Conservation (phyloP, 2,888 invertebrate genomes). For the Drosophila pseudotalamancana region DNA sequence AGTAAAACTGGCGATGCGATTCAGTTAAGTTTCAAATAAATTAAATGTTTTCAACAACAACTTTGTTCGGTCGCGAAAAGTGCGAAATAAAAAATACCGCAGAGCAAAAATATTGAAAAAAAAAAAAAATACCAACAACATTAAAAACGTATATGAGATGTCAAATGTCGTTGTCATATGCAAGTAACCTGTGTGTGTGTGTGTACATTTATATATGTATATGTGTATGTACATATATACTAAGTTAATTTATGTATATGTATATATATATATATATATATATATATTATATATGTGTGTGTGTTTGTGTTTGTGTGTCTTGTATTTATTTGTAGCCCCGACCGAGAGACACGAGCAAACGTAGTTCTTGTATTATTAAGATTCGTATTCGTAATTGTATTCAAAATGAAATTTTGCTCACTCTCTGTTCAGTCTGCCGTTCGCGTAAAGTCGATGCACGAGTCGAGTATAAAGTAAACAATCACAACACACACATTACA, state of each 20-base stretch:
- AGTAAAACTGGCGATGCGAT: slow-evolving; percentile 22
- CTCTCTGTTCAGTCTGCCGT: slow-evolving; percentile 52
- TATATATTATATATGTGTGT: slow-evolving; percentile 13
- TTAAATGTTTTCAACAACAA: slow-evolving; percentile 26
- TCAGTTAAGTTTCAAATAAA: slow-evolving; percentile 43
- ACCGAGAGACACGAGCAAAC: slow-evolving; percentile 43
- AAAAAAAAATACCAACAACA: slow-evolving; percentile 37
- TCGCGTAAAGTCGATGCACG: slow-evolving; percentile 61
- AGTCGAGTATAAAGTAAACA: slow-evolving; percentile 23
- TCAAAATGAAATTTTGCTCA: slow-evolving; percentile 33
- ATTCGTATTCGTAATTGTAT: slow-evolving; percentile 43
- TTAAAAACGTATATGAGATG: slow-evolving; percentile 31
- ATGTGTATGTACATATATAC: slow-evolving; percentile 11
- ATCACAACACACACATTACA: slow-evolving; percentile 43
- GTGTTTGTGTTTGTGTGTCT: slow-evolving; percentile 43
- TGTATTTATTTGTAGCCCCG: slow-evolving; percentile 44
- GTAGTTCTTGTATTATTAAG: slow-evolving; percentile 35
- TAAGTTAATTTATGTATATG: slow-evolving; percentile 8
- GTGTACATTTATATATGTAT: slow-evolving; percentile 16
- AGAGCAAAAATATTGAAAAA: slow-evolving; percentile 27
- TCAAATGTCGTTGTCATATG: slow-evolving; percentile 31
- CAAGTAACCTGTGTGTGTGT: slow-evolving; percentile 37
- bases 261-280: slow-evolving; percentile 29
- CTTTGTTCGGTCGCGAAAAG: slow-evolving; percentile 73
- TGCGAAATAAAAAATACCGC: slow-evolving; percentile 57